Evolutionary conservation across 2,113 vertebrate genomes (phyloP).

Genomic region (Haemorhous mexicanus): DNA sequence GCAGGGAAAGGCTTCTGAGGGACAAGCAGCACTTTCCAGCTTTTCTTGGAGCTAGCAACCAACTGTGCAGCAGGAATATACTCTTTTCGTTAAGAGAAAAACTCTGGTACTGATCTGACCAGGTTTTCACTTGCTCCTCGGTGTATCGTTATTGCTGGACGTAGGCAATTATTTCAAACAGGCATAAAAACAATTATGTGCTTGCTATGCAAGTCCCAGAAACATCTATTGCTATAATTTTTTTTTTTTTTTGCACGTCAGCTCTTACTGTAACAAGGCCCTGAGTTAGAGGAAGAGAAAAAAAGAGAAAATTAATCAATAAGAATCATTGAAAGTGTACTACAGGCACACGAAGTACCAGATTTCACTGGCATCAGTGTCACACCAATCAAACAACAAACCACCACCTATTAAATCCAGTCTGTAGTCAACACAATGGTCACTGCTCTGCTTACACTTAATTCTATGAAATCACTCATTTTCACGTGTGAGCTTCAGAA

Average conservation of each 20-base stretch:
- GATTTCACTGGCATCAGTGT: neutral
- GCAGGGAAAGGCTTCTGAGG: constrained; percentile 20
- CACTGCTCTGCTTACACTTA: neutral
- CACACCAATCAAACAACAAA: neutral
- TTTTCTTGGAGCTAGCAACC: neutral
- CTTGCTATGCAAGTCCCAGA: neutral
- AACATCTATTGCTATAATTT: neutral
- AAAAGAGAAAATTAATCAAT: neutral
- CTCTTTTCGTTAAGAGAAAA: constrained; percentile 24
- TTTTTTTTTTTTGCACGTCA: neutral
- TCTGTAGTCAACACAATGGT: neutral
- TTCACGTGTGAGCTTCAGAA: neutral
- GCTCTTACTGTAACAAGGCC: neutral
- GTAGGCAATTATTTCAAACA: neutral
- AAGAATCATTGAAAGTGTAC: neutral
- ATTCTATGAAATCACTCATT: neutral
- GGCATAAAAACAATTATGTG: neutral
- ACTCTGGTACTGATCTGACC: neutral
- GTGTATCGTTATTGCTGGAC: constrained; percentile 5
- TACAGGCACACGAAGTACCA: neutral
- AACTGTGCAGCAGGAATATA: neutral
- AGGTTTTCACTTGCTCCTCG: neutral
- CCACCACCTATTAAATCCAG: neutral
- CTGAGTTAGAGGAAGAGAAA: neutral
- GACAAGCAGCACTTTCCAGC: neutral